Percentiles rank a stretch among this genome's conserved stretches.
phyloP scores from a whole-genome alignment of 2,113 vertebrate genomes.

The Sprattus sprattus region DNA sequence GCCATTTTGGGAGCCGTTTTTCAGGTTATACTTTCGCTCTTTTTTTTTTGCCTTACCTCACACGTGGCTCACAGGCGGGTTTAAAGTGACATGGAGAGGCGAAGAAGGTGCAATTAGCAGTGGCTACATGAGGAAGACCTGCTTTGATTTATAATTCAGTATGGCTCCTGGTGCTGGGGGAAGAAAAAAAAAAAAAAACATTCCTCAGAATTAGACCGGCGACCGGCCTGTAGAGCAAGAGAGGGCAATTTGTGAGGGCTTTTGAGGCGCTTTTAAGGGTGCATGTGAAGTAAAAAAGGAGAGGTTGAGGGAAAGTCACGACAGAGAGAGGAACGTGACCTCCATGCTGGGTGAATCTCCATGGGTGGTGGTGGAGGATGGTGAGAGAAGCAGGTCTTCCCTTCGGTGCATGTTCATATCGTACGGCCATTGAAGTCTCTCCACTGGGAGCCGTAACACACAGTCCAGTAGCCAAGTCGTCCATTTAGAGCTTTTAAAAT shows the following conservation, averaged over 20 bases:
- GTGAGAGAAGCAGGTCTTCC: not conserved
- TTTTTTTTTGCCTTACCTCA: slow-evolving; percentile 54
- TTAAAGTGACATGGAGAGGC: slow-evolving; percentile 53
- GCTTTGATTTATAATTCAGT: slow-evolving; percentile 80
- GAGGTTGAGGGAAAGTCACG: slow-evolving; percentile 31
- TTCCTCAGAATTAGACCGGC: slow-evolving; percentile 63
- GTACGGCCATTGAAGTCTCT: not conserved
- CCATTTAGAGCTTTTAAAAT: not conserved
- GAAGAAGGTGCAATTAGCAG: slow-evolving; percentile 70
- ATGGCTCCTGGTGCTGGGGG: slow-evolving; percentile 59
- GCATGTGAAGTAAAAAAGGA: slow-evolving; percentile 34
- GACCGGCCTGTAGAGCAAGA: slow-evolving; percentile 45
- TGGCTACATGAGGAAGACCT: slow-evolving; percentile 61
- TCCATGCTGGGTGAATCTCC: not conserved
- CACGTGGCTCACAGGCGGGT: slow-evolving; percentile 49
- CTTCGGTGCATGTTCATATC: not conserved
- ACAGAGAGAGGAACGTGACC: slow-evolving; percentile 23
- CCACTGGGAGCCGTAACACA: not conserved
- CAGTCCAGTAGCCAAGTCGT: not conserved
- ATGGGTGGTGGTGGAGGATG: not conserved
- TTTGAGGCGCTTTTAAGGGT: slow-evolving; percentile 63
- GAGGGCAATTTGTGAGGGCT: slow-evolving; percentile 54
- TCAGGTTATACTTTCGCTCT: slow-evolving; percentile 36
- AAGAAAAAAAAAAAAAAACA: slow-evolving; percentile 36
- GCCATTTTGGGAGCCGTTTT: slow-evolving; percentile 49